phyloP scores from a whole-genome alignment of 2,888 invertebrate genomes.

The Tipula unca region DNA sequence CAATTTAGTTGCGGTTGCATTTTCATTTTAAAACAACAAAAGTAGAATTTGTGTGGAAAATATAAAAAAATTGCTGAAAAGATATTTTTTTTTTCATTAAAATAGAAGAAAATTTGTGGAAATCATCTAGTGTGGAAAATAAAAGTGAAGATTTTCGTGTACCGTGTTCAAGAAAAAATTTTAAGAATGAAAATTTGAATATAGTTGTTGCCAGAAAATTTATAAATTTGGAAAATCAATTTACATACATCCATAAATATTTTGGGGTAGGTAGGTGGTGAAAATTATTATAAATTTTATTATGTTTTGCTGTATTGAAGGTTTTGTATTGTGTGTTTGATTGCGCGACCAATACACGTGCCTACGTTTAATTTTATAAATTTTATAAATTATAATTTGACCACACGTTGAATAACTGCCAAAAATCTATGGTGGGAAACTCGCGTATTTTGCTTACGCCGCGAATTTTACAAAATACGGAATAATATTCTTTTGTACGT shows the following conservation, averaged over 20 bases:
- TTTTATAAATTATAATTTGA: not conserved
- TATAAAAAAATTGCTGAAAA: not conserved
- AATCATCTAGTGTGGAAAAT: not conserved
- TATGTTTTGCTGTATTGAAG: not conserved
- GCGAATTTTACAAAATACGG: not conserved
- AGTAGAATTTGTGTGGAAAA: not conserved
- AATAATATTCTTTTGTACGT: too few relatives aligned
- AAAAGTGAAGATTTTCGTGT: not conserved
- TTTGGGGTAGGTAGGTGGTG: not conserved
- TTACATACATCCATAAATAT: not conserved
- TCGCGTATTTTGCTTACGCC: not conserved
- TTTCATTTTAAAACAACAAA: not conserved
- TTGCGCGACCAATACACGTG: not conserved
- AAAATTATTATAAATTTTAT: not conserved
- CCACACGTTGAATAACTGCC: not conserved
- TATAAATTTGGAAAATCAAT: not conserved
- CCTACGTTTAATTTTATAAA: not conserved
- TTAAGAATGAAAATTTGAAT: not conserved
- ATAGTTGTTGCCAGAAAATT: not conserved
- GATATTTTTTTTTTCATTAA: too few relatives aligned
- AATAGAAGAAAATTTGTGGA: not conserved
- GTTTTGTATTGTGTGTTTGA: too few relatives aligned
- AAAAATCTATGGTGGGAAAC: not conserved
- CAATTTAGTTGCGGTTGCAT: not conserved
- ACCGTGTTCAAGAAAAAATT: not conserved